Conservation (phyloP, 2,113 vertebrate genomes). For the Himantopus leucocephalus region DNA sequence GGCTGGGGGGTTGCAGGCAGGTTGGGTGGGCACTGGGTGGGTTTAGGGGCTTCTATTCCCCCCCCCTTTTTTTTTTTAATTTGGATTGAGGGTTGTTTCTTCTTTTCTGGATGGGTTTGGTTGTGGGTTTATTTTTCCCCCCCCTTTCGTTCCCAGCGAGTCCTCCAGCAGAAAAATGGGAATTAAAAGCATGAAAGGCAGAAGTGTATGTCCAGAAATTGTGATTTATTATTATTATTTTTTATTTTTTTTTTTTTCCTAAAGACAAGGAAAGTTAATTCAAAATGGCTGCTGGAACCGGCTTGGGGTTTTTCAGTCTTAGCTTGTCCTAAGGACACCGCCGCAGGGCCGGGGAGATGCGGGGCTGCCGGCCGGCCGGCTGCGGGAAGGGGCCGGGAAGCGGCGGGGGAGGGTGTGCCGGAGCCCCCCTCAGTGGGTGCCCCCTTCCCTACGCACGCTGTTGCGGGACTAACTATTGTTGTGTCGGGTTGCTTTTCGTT, state of each 20-base stretch:
- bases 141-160: neutral
- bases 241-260: neutral
- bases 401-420: neutral
- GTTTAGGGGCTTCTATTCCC: too few relatives aligned
- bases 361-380: neutral
- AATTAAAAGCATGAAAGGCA: neutral
- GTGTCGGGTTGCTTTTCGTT: neutral
- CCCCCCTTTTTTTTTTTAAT: neutral
- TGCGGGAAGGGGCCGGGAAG: slow-evolving; percentile 14
- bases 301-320: slow-evolving; percentile 65
- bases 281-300: slow-evolving; percentile 78
- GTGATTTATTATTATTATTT: neutral
- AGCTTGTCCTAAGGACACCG: slow-evolving; percentile 42
- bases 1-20: neutral
- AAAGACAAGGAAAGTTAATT: slow-evolving; percentile 70
- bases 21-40: neutral
- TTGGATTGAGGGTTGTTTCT: neutral
- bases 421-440: neutral
- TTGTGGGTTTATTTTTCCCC: too few relatives aligned
- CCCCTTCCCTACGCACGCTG: neutral
- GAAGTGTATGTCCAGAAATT: neutral
- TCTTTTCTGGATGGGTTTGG: neutral
- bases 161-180: neutral
- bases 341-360: neutral
- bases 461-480: slow-evolving; percentile 57